Conservation (phyloP, 2,113 vertebrate genomes). For the Callocephalon fimbriatum region DNA sequence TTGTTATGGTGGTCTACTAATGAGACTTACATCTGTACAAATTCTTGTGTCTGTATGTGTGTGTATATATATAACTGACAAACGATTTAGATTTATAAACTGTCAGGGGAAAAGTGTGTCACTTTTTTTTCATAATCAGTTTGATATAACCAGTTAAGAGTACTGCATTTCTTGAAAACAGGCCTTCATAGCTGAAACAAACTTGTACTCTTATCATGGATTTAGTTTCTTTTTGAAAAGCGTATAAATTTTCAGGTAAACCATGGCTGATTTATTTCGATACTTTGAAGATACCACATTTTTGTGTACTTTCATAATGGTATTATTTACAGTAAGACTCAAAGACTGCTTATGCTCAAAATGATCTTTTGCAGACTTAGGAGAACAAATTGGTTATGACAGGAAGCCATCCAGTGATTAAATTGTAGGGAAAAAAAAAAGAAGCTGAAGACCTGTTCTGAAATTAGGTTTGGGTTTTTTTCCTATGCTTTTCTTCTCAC, state of each 20-base stretch:
- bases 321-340: not conserved
- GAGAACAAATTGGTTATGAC: not conserved
- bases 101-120: not conserved
- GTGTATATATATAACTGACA: not conserved
- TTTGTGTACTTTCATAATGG: not conserved
- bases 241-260: not conserved
- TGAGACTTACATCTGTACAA: slow-evolving; percentile 9
- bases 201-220: not conserved
- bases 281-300: not conserved
- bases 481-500: not conserved
- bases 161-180: not conserved
- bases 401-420: not conserved
- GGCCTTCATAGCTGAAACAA: not conserved
- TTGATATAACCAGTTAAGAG: not conserved
- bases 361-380: not conserved
- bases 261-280: not conserved
- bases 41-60: not conserved
- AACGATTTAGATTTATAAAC: not conserved
- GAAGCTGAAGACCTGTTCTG: not conserved
- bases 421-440: not conserved
- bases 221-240: slow-evolving; percentile 1
- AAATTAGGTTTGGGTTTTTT: not conserved
- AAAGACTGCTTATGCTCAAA: not conserved
- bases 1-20: not conserved
- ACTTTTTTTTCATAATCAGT: not conserved